Percentiles rank a stretch among this genome's conserved stretches.
Evolutionary conservation across 1,140 invertebrate species (phyloP).

Genomic region (Aphelinus atriplicis): DNA sequence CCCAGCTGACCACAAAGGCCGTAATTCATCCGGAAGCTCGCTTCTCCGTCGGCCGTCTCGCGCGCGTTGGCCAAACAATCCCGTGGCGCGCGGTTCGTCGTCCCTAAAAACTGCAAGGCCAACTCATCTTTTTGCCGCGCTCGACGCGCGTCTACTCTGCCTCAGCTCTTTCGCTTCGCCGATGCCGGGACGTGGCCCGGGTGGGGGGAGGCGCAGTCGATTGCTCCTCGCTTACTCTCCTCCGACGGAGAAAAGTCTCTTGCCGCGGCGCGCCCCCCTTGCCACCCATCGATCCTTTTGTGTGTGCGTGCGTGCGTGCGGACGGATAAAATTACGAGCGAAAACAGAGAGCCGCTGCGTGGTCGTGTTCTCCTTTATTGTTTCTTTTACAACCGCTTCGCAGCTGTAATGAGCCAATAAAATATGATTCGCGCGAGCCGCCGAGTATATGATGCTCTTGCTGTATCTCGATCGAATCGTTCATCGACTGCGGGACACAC

Average conservation of each 20-base stretch:
- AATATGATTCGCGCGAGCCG: no score
- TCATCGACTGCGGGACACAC: no score
- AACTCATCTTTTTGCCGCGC: constrained; percentile 4
- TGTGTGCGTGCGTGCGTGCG: not conserved
- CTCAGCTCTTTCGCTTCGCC: no score
- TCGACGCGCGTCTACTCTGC: no score
- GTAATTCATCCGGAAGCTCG: constrained; percentile 34
- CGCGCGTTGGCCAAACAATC: constrained; percentile 26
- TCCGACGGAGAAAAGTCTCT: not conserved
- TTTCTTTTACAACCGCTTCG: no score
- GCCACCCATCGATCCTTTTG: constrained; percentile 1
- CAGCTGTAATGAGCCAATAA: no score
- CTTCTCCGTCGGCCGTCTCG: not conserved
- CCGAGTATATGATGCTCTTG: no score
- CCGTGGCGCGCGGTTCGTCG: constrained; percentile 7
- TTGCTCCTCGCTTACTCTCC: constrained; percentile 16
- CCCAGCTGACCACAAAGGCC: constrained; percentile 23
- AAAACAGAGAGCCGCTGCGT: no score
- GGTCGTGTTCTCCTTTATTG: no score
- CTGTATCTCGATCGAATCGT: no score
- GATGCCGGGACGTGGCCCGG: no score
- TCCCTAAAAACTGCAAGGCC: constrained; percentile 34
- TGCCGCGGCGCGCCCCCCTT: not conserved
- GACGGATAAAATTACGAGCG: constrained; percentile 13
- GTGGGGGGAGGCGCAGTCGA: not conserved